Evolutionary conservation across 2,113 vertebrate species (phyloP), one percentile per base, ranked within the genome.

Genomic region (Litocranius walleri): DNA sequence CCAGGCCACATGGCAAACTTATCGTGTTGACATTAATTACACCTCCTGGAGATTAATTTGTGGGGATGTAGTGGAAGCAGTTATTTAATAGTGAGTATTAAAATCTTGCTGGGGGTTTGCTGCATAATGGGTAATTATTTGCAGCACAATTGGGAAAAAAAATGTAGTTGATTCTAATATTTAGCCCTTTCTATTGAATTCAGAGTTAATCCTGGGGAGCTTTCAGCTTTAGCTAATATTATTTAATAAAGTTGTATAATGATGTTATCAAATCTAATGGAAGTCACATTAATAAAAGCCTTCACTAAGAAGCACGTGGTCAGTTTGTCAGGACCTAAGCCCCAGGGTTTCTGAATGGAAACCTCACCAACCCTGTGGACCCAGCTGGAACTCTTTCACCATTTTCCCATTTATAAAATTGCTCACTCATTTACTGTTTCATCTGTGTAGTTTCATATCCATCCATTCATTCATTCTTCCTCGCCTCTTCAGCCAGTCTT

Each of bases 11-110:
- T 2, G 7, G 57, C 48, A 57, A 54, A 89, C 90, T 62, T 81
- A 56, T 91, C 64, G 36, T 1, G 50, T 59, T 0, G 3, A 90
- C 78, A 27, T 88, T 95, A 97, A 98, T 98, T 80, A 92, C 25
- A 80, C 54, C 90, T 97, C 97, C 95, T 43, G 29, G 88, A 98
- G 98, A 98, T 98, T 98, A 98, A 98, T 98, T 98, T 98, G 98
- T 98, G 97, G 98, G 97, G 95, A 98, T 92, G 78, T 82, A 40
- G 90, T 95, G 97, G 96, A 97, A 93, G 67, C 96, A 96, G 97
- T 97, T 98, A 97, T 98, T 99, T 98, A 98, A 97, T 95, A 97
- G 91, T 0, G 43, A 95, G 98, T 98, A 98, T 98, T 98, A 97
- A 98, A 98, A 95, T 56, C 91, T n/a, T 92, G 85, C 91, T 96